Base-by-base conservation (phyloP, 1,140 invertebrate genomes). In the Archegozetes longisetosus region DNA sequence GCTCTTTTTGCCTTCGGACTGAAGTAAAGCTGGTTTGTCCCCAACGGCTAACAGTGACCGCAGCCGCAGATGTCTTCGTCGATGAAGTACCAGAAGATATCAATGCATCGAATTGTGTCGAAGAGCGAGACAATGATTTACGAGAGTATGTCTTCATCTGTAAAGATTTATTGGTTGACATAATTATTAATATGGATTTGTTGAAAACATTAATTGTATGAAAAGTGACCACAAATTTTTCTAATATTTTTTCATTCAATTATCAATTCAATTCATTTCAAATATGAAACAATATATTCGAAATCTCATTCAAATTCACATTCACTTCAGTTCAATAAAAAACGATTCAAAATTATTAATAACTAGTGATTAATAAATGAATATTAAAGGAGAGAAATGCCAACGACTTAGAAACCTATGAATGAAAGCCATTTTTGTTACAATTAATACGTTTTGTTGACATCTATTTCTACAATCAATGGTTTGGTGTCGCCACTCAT, bases 1-100 rank as follows among this genome's bases (percentile, higher is more conserved):
- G n/a, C n/a, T n/a, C n/a, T n/a, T n/a, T n/a, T n/a, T n/a, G n/a
- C n/a, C 28, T 14, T 12, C 55, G 55, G 25, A 57, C 48, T 2
- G 55, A 57, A 2, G 55, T 57, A 17, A 57, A 57, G 17, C 29
- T 57, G 13, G 55, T 46, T n/a, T 57, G 55, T 27, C 55, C 55
- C 40, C 40, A 57, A 20, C 48, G 40, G 14, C 29, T 57, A 2
- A 57, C 55, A 50, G 23, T 57, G n/a, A 57, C 55, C 17, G 55
- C 55, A 17, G 55, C 55, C 24, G 55, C 55, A n/a, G 55, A 55
- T 50, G 55, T 48, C 12, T 29, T 49, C 23, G 55, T 3, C 3
- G 55, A 40, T 14, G 40, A 3, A 12, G 55, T 4, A 23, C 6
- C 6, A 13, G 32, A 28, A 29, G 6, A 12, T 29, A 6, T 22